Conservation (phyloP, 2,113 vertebrate genomes). For the Onychostoma macrolepis region DNA sequence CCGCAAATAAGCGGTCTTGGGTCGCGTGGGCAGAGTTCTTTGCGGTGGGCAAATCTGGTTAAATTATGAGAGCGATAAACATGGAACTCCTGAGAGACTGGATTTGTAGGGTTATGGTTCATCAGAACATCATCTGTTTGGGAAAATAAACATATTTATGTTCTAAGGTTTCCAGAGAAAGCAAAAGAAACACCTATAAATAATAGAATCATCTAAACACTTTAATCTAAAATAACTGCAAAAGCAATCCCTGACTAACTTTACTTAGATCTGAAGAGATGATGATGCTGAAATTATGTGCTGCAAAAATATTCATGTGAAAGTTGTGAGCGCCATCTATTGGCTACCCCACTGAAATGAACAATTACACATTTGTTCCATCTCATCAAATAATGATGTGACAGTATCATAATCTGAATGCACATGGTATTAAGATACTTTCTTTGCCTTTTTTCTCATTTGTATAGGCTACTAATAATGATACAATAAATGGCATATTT, state of each 20-base stretch:
- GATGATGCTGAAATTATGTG: background rate
- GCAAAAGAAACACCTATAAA: background rate
- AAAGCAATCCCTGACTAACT: background rate
- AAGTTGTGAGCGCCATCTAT: constrained; percentile 46
- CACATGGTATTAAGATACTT: background rate
- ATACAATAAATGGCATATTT: background rate
- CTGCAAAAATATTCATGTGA: background rate
- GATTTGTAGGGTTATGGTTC: constrained; percentile 58
- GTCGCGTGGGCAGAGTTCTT: constrained; percentile 60
- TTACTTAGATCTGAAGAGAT: background rate
- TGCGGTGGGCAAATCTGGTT: constrained; percentile 61
- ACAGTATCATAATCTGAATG: background rate
- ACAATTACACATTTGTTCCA: constrained; percentile 9
- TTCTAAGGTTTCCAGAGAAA: too few species aligned
- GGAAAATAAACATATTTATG: constrained; percentile 1
- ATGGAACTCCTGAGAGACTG: constrained; percentile 62
- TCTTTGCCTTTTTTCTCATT: background rate
- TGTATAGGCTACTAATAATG: background rate
- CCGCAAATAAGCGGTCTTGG: constrained; percentile 18
- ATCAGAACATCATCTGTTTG: constrained; percentile 56
- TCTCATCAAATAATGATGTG: constrained; percentile 15
- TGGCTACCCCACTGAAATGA: constrained; percentile 3
- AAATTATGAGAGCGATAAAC: constrained; percentile 59
- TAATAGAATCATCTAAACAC: background rate
- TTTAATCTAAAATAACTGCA: background rate